These are phyloP conservation scores for Chrysochloris asiatica DNA, from an alignment of 2,113 vertebrate genomes.

Conservation along the genomic window DNA sequence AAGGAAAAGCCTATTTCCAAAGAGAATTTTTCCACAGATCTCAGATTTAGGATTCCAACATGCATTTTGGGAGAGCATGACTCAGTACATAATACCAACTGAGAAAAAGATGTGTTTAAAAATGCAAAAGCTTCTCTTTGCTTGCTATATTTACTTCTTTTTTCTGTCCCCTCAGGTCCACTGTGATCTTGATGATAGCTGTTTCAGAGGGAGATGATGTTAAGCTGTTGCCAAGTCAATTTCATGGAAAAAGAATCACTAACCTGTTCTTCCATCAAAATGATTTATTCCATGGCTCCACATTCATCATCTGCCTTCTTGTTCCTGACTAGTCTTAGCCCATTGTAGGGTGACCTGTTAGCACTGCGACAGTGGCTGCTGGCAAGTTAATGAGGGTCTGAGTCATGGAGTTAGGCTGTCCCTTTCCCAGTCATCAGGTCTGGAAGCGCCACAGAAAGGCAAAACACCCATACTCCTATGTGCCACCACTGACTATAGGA, in stretches of 20 bases:
- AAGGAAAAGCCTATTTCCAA: not conserved
- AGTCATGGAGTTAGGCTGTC: not conserved
- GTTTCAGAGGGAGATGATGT: slow-evolving; percentile 55
- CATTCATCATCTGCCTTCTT: slow-evolving; percentile 64
- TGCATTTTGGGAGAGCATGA: not conserved
- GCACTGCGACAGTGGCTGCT: not conserved
- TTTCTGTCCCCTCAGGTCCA: not conserved
- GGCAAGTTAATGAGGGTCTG: slow-evolving; percentile 53
- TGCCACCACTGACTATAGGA: not conserved
- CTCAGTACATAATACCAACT: not conserved
- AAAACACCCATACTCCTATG: not conserved
- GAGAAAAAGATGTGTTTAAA: slow-evolving; percentile 24
- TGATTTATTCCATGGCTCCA: slow-evolving; percentile 71
- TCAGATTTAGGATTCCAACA: not conserved
- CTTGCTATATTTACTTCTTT: not conserved
- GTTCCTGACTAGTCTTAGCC: slow-evolving; percentile 53
- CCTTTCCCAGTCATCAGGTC: not conserved
- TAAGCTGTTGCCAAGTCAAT: slow-evolving; percentile 57
- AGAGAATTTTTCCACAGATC: not conserved
- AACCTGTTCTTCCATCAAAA: slow-evolving; percentile 52
- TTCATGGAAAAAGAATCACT: slow-evolving; percentile 58
- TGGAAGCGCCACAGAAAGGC: not conserved
- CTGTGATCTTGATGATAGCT: not conserved
- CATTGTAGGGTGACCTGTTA: slow-evolving; percentile 42
- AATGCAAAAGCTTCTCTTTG: not conserved